Evolutionary conservation across 2,797 vertebrate genomes (phyloP).

Genomic region (Petrocephalus sullivani): DNA sequence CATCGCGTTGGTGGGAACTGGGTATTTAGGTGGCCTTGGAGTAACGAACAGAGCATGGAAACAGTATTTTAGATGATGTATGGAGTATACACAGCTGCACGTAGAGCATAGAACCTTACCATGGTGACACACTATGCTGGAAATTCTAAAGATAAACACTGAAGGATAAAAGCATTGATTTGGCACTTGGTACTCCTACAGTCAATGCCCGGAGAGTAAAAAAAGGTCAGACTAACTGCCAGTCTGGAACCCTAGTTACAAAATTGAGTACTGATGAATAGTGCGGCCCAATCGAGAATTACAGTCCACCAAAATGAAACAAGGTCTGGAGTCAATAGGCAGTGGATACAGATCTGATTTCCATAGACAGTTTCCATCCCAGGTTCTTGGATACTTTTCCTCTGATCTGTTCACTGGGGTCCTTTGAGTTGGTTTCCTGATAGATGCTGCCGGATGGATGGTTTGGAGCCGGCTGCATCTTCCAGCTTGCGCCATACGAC

Average conservation of each 20-base stretch:
- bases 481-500: slow-evolving; percentile 91
- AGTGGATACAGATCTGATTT: slow-evolving; percentile 42
- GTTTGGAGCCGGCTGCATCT: slow-evolving; percentile 78
- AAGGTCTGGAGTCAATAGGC: slow-evolving; percentile 27
- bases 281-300: slow-evolving; percentile 11
- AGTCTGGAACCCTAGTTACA: slow-evolving; percentile 27
- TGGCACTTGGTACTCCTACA: slow-evolving; percentile 6
- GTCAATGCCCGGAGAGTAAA: slow-evolving; percentile 10
- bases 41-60: neutral
- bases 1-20: neutral
- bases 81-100: neutral
- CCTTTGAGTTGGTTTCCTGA: slow-evolving; percentile 88
- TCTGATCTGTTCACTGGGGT: slow-evolving; percentile 62
- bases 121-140: neutral
- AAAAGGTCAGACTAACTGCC: slow-evolving; percentile 28
- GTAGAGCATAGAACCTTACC: neutral
- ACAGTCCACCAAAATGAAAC: slow-evolving; percentile 28
- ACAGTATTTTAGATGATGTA: neutral
- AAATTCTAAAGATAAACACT: neutral
- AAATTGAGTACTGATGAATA: neutral
- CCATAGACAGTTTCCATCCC: slow-evolving; percentile 37
- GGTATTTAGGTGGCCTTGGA: neutral
- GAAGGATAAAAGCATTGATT: neutral
- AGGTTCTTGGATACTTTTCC: slow-evolving; percentile 7
- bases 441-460: slow-evolving; percentile 81